Evolutionary conservation across 1,140 invertebrate genomes (phyloP), one percentile per base, ranked within the genome.

Genomic region (Neodiprion pinetum): DNA sequence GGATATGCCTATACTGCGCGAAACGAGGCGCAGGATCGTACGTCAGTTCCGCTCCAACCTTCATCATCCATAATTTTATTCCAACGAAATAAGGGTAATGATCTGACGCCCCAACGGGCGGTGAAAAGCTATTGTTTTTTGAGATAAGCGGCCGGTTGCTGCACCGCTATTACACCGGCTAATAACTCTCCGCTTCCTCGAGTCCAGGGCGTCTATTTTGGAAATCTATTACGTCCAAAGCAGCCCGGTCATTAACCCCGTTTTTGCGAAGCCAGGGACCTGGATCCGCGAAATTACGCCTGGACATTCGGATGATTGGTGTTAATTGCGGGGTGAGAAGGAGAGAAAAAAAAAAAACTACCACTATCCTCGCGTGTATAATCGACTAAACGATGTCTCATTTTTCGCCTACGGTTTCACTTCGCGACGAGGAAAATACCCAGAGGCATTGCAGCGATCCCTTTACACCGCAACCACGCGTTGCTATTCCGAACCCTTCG

Each of bases 131-230:
- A 40, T 40, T 40, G 28, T 40, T 40, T 40, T 40, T 40, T 5
- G 28, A 40, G 28, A 40, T 40, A 40, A 40, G 28, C 28, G 28
- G 28, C 28, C 28, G 28, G 28, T 40, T 40, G 28, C 28, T 40
- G 28, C 28, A 40, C n/a, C 53, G 11, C 53, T 61, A 17, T 61
- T 61, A 61, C 53, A 12, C 53, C n/a, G n/a, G 53, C 53, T 61
- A 61, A 61, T 61, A 61, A 61, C 53, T 61, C 53, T 61, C 53
- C 53, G 53, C 11, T 61, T 61, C n/a, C 53, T 61, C 53, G 53
- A 61, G 53, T 61, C 11, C n/a, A 14, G 11, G 8, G 53, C 53
- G 53, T 61, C n/a, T 17, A 61, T 61, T 61, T 61, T 61, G 53
- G n/a, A 61, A 61, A 61, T 61, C 53, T 61, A 61, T 61, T 61